Percentiles rank a stretch among this genome's conserved stretches.
Conservation (phyloP, 92 coral and sea anemone genomes). For the Zoanthus sansibaricus region DNA sequence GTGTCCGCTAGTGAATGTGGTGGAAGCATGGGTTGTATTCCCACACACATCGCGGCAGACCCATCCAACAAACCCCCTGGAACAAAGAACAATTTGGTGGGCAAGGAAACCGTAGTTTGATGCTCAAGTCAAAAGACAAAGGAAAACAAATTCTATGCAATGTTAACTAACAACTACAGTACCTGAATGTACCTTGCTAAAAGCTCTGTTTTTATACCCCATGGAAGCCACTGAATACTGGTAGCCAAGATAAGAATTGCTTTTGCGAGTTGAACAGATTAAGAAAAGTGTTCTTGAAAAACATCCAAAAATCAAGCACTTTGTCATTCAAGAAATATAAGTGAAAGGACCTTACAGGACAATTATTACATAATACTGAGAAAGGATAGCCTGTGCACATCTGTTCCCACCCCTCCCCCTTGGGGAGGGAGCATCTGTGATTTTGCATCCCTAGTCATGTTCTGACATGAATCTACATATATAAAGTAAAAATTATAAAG, state of each 20-base stretch:
- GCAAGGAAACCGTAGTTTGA: conserved; percentile 70
- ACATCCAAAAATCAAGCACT: no score
- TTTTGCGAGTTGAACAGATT: background rate
- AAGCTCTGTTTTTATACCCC: no score
- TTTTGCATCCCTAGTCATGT: no score
- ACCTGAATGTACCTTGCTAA: background rate
- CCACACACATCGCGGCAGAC: conserved; percentile 69
- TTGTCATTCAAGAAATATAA: background rate
- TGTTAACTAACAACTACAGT: background rate
- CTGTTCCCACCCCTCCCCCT: no score
- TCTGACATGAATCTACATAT: no score
- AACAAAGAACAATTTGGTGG: conserved; percentile 32
- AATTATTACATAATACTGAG: background rate
- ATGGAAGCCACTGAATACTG: no score
- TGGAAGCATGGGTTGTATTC: conserved; percentile 89
- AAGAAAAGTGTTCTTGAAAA: background rate
- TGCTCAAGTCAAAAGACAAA: background rate
- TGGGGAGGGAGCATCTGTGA: no score
- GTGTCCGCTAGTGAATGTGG: conserved; percentile 87
- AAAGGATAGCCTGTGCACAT: no score
- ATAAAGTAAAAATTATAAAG: no score
- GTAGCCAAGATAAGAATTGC: no score
- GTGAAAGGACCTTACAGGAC: background rate
- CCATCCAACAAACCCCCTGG: conserved; percentile 56
- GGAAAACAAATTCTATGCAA: background rate